phyloP scores from a whole-genome alignment of 2,113 vertebrate genomes.

The Phrynosoma blainvillii region DNA sequence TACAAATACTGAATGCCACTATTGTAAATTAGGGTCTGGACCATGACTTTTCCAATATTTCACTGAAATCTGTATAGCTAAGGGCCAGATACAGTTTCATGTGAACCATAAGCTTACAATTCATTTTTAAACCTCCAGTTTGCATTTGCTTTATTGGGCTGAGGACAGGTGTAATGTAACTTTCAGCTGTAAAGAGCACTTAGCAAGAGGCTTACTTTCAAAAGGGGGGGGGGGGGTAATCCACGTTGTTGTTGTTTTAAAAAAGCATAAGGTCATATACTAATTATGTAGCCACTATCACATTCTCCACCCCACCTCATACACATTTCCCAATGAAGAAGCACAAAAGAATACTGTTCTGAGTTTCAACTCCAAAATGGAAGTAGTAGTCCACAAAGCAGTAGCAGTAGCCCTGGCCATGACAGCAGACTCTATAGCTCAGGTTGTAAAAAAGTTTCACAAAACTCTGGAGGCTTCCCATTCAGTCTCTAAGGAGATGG shows the following conservation, averaged over 20 bases:
- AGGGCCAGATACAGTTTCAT: background rate
- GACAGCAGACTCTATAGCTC: conserved; percentile 15
- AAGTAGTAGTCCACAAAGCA: conserved; percentile 8
- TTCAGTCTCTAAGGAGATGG: conserved; percentile 16
- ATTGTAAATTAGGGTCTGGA: conserved; percentile 20
- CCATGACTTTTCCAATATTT: background rate
- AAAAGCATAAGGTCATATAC: conserved; percentile 26
- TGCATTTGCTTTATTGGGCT: conserved; percentile 3
- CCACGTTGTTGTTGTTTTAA: conserved; percentile 6
- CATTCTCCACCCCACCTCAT: background rate
- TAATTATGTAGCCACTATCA: background rate
- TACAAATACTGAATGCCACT: background rate
- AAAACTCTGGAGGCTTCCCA: conserved; percentile 21
- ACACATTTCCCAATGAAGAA: background rate
- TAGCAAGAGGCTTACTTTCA: conserved; percentile 12
- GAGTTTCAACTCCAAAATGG: conserved; percentile 2
- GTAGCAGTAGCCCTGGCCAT: background rate
- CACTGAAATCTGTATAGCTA: conserved; percentile 9
- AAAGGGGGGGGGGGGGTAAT: background rate
- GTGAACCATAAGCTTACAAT: conserved; percentile 1
- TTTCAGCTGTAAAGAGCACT: conserved; percentile 20
- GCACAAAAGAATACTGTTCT: background rate
- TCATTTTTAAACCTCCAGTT: background rate
- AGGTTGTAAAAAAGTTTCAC: conserved; percentile 19
- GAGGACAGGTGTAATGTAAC: background rate